Evolutionary conservation across 2,888 invertebrate genomes (phyloP), one percentile per base, ranked within the genome.

Genomic region (Gastracanthus pulcherrimus): DNA sequence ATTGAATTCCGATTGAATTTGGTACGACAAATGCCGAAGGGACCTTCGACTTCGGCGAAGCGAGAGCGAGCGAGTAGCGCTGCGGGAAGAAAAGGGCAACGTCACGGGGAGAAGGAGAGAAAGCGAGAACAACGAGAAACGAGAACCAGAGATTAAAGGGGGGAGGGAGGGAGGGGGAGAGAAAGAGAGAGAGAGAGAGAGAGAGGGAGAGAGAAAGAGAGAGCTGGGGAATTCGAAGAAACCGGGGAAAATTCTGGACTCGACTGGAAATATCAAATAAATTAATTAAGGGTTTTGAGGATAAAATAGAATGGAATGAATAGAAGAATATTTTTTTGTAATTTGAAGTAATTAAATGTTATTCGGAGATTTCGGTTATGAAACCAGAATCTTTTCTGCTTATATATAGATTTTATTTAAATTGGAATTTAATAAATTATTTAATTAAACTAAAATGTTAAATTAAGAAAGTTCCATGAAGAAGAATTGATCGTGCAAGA

Each of bases 1-100:
- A 82, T 82, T 83, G 84, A 81, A 84, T 81, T 80, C 82, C 83
- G 82, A 85, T 85, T 84, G 84, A 84, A 82, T 84, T 80, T 51
- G 51, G 72, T 60, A 62, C 66, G 66, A 71, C 72, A 71, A 78
- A 82, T 82, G 82, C 80, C 74, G 70, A 82, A 74, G 74, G 72
- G 82, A 82, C 72, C 55, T 78, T 78, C 58, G 70, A 70, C 66
- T 77, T 66, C 16, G 29, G 31, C 34, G 76, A 16, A 51, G 38
- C 76, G 80, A 45, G 67, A 55, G 66, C 71, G 80, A 80, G 80
- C n/a, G n/a, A n/a, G n/a, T n/a, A 76, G 71, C 62, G 51, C 71
- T 66, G 34, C 48, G 16, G 29, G 60, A 70, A 66, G 79, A 74
- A 75, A 82, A 82, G 72, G 76, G 72, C 71, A 79, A 62, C 75